Conservation (phyloP, 1,140 invertebrate species). For the Drosophila pallidifrons region DNA sequence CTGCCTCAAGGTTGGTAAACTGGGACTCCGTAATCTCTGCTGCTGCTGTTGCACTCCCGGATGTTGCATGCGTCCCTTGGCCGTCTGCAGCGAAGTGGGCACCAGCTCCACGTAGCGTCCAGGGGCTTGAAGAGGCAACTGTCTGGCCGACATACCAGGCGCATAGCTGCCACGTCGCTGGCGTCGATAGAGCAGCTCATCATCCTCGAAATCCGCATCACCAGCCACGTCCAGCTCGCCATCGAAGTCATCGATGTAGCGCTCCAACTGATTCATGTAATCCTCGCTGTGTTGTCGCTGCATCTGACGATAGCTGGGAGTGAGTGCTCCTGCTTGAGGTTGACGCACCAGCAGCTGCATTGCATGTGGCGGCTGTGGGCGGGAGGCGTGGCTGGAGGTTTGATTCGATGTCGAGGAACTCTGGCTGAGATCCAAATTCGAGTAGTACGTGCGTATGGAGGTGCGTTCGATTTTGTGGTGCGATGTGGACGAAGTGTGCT, state of each 20-base stretch:
- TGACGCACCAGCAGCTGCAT: slow-evolving; percentile 23
- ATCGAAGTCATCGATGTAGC: slow-evolving; percentile 74
- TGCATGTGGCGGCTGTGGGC: slow-evolving; percentile 9
- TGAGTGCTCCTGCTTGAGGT: slow-evolving; percentile 16
- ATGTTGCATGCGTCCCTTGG: slow-evolving; percentile 78
- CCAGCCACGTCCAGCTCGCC: slow-evolving; percentile 51
- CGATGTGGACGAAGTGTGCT: slow-evolving; percentile 69
- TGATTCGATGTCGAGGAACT: slow-evolving; percentile 57
- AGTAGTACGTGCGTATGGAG: slow-evolving; percentile 84
- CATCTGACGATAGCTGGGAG: slow-evolving; percentile 41
- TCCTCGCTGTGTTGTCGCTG: slow-evolving; percentile 49
- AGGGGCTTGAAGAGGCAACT: slow-evolving; percentile 53
- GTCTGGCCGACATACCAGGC: slow-evolving; percentile 64
- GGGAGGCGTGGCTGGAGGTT: slow-evolving; percentile 56
- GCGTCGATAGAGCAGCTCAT: slow-evolving; percentile 62
- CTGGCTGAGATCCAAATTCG: slow-evolving; percentile 80
- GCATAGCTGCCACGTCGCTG: slow-evolving; percentile 65
- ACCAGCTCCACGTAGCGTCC: slow-evolving; percentile 67
- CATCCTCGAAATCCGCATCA: slow-evolving; percentile 67
- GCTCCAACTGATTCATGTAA: slow-evolving; percentile 75
- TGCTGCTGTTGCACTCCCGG: slow-evolving; percentile 28
- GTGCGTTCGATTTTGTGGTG: slow-evolving; percentile 82
- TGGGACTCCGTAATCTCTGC: slow-evolving; percentile 77
- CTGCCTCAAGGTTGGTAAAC: slow-evolving; percentile 78
- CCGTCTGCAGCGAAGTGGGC: slow-evolving; percentile 71